phyloP scores from a whole-genome alignment of 2,113 vertebrate genomes.

The Malurus alboscapulatus region DNA sequence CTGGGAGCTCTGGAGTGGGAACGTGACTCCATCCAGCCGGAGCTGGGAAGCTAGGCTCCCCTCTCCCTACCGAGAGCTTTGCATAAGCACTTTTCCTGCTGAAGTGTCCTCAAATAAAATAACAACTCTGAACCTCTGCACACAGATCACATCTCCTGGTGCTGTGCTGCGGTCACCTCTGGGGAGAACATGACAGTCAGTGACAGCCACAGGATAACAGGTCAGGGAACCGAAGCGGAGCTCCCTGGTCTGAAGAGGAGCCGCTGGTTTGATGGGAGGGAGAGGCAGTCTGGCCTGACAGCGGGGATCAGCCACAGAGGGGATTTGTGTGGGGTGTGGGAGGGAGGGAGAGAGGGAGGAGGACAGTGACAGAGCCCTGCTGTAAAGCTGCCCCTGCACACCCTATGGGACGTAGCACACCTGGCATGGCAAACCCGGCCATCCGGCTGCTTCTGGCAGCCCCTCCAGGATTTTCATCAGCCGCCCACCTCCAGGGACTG shows the following conservation, averaged over 20 bases:
- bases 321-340: background rate
- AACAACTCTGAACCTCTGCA: slow-evolving; percentile 1
- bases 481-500: accelerated
- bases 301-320: background rate
- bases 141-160: slow-evolving; percentile 27
- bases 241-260: background rate
- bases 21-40: background rate
- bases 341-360: background rate
- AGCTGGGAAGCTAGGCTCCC: slow-evolving; percentile 10
- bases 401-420: accelerated
- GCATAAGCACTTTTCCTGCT: slow-evolving; percentile 34
- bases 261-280: background rate
- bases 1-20: background rate
- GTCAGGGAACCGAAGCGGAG: slow-evolving; percentile 1
- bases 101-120: slow-evolving; percentile 26
- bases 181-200: slow-evolving; percentile 35
- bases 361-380: background rate
- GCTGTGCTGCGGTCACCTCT: background rate
- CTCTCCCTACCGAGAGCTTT: background rate
- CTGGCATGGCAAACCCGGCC: accelerated
- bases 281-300: background rate
- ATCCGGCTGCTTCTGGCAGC: background rate
- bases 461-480: background rate
- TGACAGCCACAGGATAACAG: slow-evolving; percentile 51
- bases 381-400: background rate